phyloP scores from a whole-genome alignment of 2,113 vertebrate genomes.

The Theristicus caerulescens region DNA sequence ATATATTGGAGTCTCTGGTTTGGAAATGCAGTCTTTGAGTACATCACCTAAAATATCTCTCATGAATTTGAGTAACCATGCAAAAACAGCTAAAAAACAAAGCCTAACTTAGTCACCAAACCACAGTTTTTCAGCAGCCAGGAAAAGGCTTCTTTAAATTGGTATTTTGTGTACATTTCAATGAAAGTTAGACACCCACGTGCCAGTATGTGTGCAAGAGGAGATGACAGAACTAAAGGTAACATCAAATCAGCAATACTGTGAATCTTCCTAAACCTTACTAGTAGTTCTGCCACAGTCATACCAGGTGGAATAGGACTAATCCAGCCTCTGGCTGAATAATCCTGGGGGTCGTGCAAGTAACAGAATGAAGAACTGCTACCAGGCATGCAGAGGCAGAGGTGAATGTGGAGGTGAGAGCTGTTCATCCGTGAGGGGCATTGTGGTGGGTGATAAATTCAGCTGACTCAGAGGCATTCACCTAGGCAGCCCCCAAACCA shows the following conservation, averaged over 20 bases:
- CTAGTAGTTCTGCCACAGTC: neutral
- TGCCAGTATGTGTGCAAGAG: neutral
- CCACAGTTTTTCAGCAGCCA: neutral
- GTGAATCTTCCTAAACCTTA: neutral
- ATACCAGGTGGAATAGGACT: neutral
- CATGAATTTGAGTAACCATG: neutral
- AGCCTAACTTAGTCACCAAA: conserved; percentile 23
- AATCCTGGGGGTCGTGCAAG: neutral
- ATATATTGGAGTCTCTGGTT: neutral
- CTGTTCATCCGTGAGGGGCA: neutral
- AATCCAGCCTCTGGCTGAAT: neutral
- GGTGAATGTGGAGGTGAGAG: neutral
- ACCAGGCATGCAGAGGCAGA: neutral
- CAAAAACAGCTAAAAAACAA: conserved; percentile 14
- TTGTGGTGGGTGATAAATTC: neutral
- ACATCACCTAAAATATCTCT: conserved; percentile 3
- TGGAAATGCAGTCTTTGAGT: neutral
- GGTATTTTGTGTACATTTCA: conserved; percentile 11
- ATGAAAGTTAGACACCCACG: neutral
- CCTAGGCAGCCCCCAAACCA: neutral
- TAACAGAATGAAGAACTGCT: neutral
- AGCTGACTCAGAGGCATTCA: neutral
- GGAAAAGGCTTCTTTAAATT: neutral
- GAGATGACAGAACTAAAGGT: neutral
- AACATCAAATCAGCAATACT: neutral